A percentile compares a stretch with the other conserved stretches of the same genome.
Conservation (phyloP, 2,113 vertebrate genomes). For the Neomonachus schauinslandi region DNA sequence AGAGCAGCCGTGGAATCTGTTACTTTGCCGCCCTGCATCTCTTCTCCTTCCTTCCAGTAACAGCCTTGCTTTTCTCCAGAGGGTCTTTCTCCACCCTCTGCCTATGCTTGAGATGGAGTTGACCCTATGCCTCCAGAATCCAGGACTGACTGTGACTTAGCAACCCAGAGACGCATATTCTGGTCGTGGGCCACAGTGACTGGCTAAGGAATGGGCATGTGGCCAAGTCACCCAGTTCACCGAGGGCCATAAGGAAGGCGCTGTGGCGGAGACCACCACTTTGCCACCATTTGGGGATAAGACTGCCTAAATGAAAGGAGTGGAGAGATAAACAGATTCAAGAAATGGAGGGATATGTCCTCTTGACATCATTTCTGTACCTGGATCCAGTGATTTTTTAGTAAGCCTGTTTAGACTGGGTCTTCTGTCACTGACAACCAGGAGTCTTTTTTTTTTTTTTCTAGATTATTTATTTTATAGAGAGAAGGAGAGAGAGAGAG, state of each 20-base stretch:
- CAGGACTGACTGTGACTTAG: background rate
- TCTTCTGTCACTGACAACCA: background rate
- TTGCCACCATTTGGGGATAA: background rate
- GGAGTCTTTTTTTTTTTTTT: background rate
- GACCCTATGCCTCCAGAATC: background rate
- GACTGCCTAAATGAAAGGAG: background rate
- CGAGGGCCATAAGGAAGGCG: background rate
- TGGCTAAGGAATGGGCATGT: fast-evolving
- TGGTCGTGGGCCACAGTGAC: background rate
- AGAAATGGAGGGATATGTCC: background rate
- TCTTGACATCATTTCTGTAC: background rate
- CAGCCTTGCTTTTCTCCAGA: background rate
- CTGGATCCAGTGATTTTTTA: background rate
- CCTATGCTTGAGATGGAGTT: background rate
- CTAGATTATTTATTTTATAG: background rate
- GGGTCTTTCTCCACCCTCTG: background rate
- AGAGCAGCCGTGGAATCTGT: background rate
- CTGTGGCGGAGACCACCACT: background rate
- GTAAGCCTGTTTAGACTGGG: background rate
- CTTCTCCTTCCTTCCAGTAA: background rate
- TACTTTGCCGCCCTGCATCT: background rate
- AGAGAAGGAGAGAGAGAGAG: background rate
- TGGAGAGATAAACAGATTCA: background rate
- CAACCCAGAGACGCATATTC: background rate
- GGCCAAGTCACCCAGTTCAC: background rate